Evolutionary conservation across 1,140 invertebrate species (phyloP), one percentile per base, ranked within the genome.

Genomic region (Aphidius ervi): DNA sequence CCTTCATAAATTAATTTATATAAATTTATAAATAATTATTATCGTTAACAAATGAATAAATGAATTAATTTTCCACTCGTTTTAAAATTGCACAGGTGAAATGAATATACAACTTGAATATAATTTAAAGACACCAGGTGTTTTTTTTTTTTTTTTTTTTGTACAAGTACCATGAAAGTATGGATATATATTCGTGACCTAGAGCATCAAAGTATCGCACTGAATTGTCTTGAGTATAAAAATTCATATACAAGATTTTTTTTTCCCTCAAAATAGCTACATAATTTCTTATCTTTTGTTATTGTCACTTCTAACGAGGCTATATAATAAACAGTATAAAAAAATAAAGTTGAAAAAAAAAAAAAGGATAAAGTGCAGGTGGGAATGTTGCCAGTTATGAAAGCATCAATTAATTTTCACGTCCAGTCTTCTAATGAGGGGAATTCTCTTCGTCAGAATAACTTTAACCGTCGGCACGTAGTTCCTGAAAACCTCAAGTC

Each of bases 281-380:
- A 72, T 77, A 77, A 31, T 31, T 31, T 31, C 23, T 31, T 31
- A 31, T 31, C 23, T 31, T 31, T 31, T 31, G 70, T 76, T 77
- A 77, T 77, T 77, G 75, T 77, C 75, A 77, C 74, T 74, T 77
- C 64, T 77, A 77, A 77, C 70, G 75, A 77, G 73, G 66, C 70
- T 62, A 59, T 16, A 16, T 1, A 16, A 16, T 16, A 16, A 16
- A 16, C 16, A 16, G 16, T 16, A 16, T 31, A 31, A 31, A 1
- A 1, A 31, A 31, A 31, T 31, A 31, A 31, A 31, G 16, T 16
- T 55, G 5, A 63, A 64, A 76, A 73, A 71, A 60, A 60, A 65
- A 65, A 77, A 76, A 62, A 65, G 48, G 71, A 65, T 67, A 72
- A 74, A 74, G 71, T 65, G 69, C 71, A 73, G 69, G 71, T 74